Conservation (phyloP, 2,797 vertebrate genomes). For the Acrossocheilus fasciatus region DNA sequence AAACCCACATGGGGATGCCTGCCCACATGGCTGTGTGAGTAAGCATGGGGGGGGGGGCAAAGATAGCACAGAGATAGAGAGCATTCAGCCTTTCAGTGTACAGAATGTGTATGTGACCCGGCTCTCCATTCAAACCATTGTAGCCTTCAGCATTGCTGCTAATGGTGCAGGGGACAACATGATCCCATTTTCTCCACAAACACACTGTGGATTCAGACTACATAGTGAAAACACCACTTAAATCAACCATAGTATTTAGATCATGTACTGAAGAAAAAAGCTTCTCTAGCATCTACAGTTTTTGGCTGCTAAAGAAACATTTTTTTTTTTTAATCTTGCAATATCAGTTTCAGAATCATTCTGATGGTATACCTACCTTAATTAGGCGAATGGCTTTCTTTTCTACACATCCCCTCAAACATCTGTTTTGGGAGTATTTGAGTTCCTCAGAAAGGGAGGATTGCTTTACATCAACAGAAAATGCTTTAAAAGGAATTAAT, state of each 20-base stretch:
- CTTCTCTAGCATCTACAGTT: not conserved
- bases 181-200: not conserved
- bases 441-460: not conserved
- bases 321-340: not conserved
- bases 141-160: constrained; percentile 27
- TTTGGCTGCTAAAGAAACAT: not conserved
- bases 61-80: not conserved
- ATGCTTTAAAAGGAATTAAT: not conserved
- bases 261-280: not conserved
- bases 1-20: constrained; percentile 26
- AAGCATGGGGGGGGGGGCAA: not conserved
- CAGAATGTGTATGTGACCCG: not conserved
- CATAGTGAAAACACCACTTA: not conserved
- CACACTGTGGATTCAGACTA: not conserved
- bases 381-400: not conserved
- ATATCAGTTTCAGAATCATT: not conserved
- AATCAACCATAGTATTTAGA: not conserved
- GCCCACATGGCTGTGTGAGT: constrained; percentile 39
- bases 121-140: constrained; percentile 34
- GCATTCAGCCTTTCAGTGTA: not conserved
- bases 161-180: not conserved
- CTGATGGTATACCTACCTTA: not conserved
- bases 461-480: not conserved
- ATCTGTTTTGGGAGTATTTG: not conserved
- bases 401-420: not conserved